phyloP scores from a whole-genome alignment of 2,888 invertebrate species.

The Acutogordius australiensis region DNA sequence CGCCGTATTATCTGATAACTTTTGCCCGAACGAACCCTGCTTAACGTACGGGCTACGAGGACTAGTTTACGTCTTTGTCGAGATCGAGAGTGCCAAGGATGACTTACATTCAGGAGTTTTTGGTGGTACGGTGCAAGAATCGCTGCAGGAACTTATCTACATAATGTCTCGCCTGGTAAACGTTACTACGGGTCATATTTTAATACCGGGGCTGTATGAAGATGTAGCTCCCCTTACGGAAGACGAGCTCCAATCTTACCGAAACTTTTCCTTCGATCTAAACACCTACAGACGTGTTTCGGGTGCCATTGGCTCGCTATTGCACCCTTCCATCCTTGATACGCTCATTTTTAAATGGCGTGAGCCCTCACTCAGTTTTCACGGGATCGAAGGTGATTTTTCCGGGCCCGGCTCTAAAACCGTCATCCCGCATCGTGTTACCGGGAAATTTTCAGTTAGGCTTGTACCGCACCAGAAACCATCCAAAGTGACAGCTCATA shows the following conservation, averaged over 20 bases:
- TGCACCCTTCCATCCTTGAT: conserved; percentile 39
- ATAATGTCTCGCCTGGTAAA: conserved; percentile 54
- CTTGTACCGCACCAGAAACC: not conserved
- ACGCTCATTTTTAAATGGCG: conserved; percentile 81
- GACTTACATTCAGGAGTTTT: conserved; percentile 84
- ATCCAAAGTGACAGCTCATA: not conserved
- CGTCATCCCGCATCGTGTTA: conserved; percentile 32
- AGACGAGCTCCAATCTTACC: conserved; percentile 34
- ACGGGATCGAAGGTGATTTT: conserved; percentile 80
- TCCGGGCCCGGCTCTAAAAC: conserved; percentile 72
- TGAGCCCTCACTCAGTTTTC: conserved; percentile 61
- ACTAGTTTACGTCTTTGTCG: conserved; percentile 44
- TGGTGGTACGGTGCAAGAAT: conserved; percentile 71
- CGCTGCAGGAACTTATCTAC: conserved; percentile 62
- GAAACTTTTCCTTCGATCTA: conserved; percentile 54
- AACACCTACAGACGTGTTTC: conserved; percentile 18
- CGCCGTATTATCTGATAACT: conserved; percentile 91
- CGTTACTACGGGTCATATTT: conserved; percentile 45
- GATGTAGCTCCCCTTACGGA: conserved; percentile 37
- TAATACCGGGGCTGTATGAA: conserved; percentile 48
- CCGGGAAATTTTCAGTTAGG: not conserved
- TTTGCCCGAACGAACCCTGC: conserved; percentile 90
- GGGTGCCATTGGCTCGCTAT: conserved; percentile 24
- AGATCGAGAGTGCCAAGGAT: conserved; percentile 43
- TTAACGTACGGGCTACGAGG: conserved; percentile 76